These are phyloP conservation scores for Trichomalopsis sarcophagae DNA, from an alignment of 1,140 invertebrate species.

Conservation along the genomic window DNA sequence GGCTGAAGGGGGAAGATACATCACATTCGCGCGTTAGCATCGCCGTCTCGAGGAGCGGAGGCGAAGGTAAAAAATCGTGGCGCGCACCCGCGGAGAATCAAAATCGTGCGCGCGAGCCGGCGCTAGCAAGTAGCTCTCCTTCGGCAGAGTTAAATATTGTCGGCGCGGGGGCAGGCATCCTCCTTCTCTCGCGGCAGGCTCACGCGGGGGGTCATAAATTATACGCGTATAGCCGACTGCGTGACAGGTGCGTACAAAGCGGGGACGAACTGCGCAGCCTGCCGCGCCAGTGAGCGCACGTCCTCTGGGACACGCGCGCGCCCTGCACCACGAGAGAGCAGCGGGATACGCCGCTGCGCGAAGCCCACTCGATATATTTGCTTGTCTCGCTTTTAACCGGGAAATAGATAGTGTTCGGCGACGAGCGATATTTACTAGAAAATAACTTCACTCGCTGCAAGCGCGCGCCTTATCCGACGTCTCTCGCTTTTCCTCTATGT, in stretches of 20 bases:
- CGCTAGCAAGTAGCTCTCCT: background rate
- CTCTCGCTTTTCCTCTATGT: too few species aligned
- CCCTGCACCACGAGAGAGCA: background rate
- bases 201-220: background rate
- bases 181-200: background rate
- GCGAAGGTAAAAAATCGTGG: background rate
- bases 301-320: background rate
- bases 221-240: background rate
- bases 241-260: background rate
- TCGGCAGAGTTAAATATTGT: background rate
- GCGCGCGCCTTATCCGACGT: too few species aligned
- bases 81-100: background rate
- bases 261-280: background rate
- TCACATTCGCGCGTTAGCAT: background rate
- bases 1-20: background rate
- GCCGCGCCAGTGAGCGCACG: background rate
- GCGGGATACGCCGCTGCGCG: background rate
- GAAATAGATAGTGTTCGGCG: background rate
- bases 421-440: background rate
- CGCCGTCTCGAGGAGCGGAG: too few species aligned
- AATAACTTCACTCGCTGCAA: background rate
- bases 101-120: background rate
- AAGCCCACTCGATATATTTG: constrained; percentile 1
- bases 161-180: background rate
- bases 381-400: background rate